Conservation (phyloP, 2,797 vertebrate genomes). For the Squalus acanthias region DNA sequence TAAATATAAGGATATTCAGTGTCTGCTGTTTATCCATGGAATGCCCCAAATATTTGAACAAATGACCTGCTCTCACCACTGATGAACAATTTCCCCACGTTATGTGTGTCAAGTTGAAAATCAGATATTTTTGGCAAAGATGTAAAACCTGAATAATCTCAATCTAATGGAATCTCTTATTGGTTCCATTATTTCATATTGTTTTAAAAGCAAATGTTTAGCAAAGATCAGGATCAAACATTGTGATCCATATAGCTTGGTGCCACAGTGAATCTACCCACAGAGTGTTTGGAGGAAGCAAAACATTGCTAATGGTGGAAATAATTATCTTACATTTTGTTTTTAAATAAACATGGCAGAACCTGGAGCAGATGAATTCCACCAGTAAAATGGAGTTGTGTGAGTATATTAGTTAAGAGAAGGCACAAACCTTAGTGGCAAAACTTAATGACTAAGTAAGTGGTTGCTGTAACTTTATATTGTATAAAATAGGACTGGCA, state of each 20-base stretch:
- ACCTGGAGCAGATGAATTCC: background rate
- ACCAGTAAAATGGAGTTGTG: background rate
- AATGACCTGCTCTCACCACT: background rate
- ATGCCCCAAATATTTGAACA: slow-evolving; percentile 29
- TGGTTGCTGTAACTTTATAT: background rate
- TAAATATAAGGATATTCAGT: background rate
- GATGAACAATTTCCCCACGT: background rate
- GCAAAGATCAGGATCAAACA: background rate
- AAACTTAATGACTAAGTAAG: background rate
- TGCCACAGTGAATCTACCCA: background rate
- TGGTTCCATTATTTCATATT: background rate
- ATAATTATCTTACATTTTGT: background rate
- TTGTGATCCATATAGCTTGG: too few relatives aligned
- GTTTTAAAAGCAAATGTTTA: background rate
- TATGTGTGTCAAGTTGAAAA: background rate
- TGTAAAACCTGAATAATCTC: background rate
- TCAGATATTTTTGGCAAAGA: background rate
- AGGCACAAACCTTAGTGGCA: background rate
- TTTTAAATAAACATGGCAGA: background rate
- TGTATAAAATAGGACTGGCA: background rate
- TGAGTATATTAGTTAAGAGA: background rate
- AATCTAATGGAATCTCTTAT: background rate
- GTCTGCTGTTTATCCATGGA: background rate
- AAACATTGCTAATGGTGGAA: background rate
- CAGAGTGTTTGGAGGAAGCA: background rate